phyloP scores from a whole-genome alignment of 2,797 vertebrate genomes.

The Pseudochromis fuscus region DNA sequence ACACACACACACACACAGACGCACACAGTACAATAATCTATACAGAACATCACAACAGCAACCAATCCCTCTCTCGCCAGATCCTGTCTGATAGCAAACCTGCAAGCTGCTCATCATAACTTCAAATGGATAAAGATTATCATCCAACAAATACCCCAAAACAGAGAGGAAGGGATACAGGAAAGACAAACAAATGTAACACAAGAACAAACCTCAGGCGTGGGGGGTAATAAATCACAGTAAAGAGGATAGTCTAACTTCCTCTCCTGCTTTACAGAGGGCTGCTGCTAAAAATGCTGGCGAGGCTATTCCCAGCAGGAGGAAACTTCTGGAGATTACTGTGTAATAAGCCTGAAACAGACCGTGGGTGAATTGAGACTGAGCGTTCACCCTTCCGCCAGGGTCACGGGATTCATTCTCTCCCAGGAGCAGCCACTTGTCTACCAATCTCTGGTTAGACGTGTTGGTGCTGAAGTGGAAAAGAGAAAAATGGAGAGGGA shows the following conservation, averaged over 20 bases:
- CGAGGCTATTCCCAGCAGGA: constrained; percentile 72
- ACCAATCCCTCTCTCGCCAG: constrained; percentile 13
- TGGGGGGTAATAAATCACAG: constrained; percentile 73
- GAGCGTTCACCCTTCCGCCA: constrained; percentile 75
- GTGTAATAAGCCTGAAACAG: constrained; percentile 77
- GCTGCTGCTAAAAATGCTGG: constrained; percentile 69
- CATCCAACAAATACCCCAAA: constrained; percentile 48
- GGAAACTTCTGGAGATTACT: constrained; percentile 78
- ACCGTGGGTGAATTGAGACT: constrained; percentile 76
- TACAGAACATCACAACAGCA: constrained; percentile 41
- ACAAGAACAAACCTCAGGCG: constrained; percentile 43
- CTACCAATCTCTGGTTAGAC: constrained; percentile 58
- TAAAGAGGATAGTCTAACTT: constrained; percentile 65
- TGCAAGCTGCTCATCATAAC: constrained; percentile 38
- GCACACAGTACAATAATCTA: constrained; percentile 19
- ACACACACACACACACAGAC: background rate
- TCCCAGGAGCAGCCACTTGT: constrained; percentile 63
- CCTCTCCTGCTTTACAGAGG: constrained; percentile 41
- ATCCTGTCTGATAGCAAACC: constrained; percentile 40
- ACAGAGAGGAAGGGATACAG: constrained; percentile 42
- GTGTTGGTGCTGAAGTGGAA: constrained; percentile 47
- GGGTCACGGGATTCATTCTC: constrained; percentile 74
- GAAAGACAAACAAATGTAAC: constrained; percentile 71
- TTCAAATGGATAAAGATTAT: constrained; percentile 63
- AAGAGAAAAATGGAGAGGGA: constrained; percentile 18